A percentile compares a stretch with the other conserved stretches of the same genome.
Evolutionary conservation across 2,113 vertebrate genomes (phyloP).

Genomic region (Melozone crissalis): DNA sequence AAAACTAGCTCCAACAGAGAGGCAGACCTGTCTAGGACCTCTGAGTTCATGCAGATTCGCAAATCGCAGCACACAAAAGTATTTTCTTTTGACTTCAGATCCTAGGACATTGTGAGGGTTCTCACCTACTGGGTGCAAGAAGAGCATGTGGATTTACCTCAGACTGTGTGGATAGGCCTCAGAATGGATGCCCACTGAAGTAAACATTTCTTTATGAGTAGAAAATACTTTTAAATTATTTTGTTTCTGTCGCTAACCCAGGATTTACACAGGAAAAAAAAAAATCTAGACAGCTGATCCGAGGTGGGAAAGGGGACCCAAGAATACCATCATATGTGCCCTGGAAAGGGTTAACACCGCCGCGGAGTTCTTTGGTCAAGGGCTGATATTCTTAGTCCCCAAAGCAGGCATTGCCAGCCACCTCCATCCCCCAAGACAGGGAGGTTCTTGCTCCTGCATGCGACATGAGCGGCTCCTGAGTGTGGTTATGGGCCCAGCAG

Average conservation of each 20-base stretch:
- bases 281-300: neutral
- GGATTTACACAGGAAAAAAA: neutral
- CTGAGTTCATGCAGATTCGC: neutral
- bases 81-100: neutral
- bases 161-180: neutral
- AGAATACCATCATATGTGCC: neutral
- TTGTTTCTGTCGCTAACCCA: neutral
- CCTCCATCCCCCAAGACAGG: neutral
- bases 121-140: neutral
- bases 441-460: conserved; percentile 26
- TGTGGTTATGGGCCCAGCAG: conserved; percentile 39
- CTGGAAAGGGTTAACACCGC: neutral
- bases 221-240: neutral
- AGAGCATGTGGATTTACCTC: neutral
- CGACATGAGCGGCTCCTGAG: neutral
- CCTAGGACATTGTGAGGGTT: neutral
- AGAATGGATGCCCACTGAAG: neutral
- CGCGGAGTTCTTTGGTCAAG: neutral
- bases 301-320: neutral
- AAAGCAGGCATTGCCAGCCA: neutral
- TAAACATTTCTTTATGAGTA: neutral
- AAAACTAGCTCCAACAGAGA: neutral
- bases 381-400: neutral
- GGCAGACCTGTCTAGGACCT: too few relatives aligned
- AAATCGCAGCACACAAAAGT: neutral